phyloP scores from a whole-genome alignment of 2,797 vertebrate genomes.

The Poeciliopsis gracilis region DNA sequence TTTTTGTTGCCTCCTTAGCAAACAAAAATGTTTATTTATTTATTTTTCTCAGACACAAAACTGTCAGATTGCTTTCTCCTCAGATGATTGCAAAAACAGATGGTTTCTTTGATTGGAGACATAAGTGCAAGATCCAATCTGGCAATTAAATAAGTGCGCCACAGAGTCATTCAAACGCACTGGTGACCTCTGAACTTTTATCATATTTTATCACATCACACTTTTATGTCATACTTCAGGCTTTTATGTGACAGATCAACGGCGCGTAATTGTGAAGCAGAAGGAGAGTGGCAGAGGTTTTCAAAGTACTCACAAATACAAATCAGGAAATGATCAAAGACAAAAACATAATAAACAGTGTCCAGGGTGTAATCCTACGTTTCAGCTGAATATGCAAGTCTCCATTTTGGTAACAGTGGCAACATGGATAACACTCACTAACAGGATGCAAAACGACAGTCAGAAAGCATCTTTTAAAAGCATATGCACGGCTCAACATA shows the following conservation, averaged over 20 bases:
- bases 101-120: slow-evolving; percentile 43
- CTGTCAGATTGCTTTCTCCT: slow-evolving; percentile 27
- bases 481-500: neutral
- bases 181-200: neutral
- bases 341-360: neutral
- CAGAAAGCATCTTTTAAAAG: neutral
- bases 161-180: neutral
- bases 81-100: slow-evolving; percentile 24
- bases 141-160: slow-evolving; percentile 20
- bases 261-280: neutral
- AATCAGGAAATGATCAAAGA: neutral
- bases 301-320: neutral
- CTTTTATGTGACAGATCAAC: neutral
- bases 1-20: slow-evolving; percentile 10
- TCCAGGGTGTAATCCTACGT: neutral
- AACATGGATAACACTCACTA: neutral
- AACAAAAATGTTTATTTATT: slow-evolving; percentile 44
- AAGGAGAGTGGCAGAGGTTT: neutral
- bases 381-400: neutral
- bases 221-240: neutral
- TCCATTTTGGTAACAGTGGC: neutral
- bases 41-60: slow-evolving; percentile 26
- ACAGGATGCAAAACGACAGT: neutral
- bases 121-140: slow-evolving; percentile 26
- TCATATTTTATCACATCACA: neutral